Evolutionary conservation across 2,797 vertebrate species (phyloP).

Genomic region (Tokudaia muenninki): DNA sequence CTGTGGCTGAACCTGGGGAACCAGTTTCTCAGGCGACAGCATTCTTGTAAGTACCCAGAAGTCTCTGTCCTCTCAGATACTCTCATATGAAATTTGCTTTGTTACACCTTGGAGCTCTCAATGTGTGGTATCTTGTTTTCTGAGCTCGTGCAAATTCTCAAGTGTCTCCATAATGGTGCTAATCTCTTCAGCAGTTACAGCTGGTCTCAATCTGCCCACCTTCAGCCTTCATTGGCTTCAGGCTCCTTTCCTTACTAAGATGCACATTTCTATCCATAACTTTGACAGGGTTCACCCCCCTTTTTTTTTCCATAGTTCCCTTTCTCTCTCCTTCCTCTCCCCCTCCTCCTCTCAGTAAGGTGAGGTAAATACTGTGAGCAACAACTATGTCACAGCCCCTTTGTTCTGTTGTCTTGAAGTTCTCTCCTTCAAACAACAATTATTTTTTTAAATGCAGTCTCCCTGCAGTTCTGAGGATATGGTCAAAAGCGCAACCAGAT

Average conservation of each 20-base stretch:
- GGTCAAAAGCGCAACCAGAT: not conserved
- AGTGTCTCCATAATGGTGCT: not conserved
- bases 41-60: not conserved
- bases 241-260: not conserved
- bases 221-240: not conserved
- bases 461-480: not conserved
- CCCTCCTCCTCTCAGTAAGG: not conserved
- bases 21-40: not conserved
- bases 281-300: not conserved
- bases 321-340: not conserved
- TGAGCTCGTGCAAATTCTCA: not conserved
- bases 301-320: too few relatives aligned
- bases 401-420: not conserved
- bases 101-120: not conserved
- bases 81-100: too few relatives aligned
- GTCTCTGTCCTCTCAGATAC: not conserved
- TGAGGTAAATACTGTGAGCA: not conserved
- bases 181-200: not conserved
- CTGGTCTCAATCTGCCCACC: not conserved
- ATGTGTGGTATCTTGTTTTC: not conserved
- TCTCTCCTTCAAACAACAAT: not conserved
- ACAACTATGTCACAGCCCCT: not conserved
- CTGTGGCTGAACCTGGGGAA: not conserved
- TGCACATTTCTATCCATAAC: not conserved
- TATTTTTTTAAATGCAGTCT: not conserved